A percentile compares a stretch with the other conserved stretches of the same genome.
Evolutionary conservation across 2,888 invertebrate genomes (phyloP).

Genomic region (Polyommatus iphigenia): DNA sequence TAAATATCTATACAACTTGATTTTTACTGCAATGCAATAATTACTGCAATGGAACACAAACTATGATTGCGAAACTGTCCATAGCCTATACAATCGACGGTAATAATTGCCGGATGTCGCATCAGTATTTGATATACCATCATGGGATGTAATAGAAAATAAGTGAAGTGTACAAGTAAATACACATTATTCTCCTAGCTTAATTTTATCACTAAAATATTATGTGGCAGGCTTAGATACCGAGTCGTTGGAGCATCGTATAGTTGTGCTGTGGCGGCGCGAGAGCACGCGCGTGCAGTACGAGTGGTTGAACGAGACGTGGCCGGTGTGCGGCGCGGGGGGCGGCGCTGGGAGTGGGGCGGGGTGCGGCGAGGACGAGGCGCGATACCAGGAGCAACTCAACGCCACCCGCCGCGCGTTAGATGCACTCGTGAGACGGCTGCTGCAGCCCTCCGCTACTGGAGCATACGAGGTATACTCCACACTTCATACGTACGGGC

Average conservation of each 20-base stretch:
- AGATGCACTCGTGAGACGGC: constrained; percentile 85
- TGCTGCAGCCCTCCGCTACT: constrained; percentile 86
- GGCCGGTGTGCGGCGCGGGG: constrained; percentile 82
- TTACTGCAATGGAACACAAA: too few relatives aligned
- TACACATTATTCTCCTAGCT: not conserved
- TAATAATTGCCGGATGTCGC: too few relatives aligned
- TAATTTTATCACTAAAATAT: not conserved
- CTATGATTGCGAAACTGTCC: too few relatives aligned
- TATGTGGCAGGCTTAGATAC: constrained; percentile 65
- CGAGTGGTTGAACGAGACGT: constrained; percentile 91
- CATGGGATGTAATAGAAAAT: too few relatives aligned
- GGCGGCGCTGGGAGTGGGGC: constrained; percentile 66
- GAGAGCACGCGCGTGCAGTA: constrained; percentile 93
- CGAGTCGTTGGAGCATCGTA: constrained; percentile 82
- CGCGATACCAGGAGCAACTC: constrained; percentile 67
- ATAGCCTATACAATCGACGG: too few relatives aligned
- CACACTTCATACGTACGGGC: too few relatives aligned
- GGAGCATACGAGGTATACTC: constrained; percentile 85
- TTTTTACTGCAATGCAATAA: too few relatives aligned
- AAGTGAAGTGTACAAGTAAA: not conserved
- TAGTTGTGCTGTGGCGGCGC: constrained; percentile 94
- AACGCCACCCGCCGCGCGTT: constrained; percentile 87
- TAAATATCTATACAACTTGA: too few relatives aligned
- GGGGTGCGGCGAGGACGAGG: constrained; percentile 57
- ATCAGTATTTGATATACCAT: too few relatives aligned